Base-by-base conservation (phyloP, 2,797 vertebrate genomes). In the Tympanoctomys barrerae region DNA sequence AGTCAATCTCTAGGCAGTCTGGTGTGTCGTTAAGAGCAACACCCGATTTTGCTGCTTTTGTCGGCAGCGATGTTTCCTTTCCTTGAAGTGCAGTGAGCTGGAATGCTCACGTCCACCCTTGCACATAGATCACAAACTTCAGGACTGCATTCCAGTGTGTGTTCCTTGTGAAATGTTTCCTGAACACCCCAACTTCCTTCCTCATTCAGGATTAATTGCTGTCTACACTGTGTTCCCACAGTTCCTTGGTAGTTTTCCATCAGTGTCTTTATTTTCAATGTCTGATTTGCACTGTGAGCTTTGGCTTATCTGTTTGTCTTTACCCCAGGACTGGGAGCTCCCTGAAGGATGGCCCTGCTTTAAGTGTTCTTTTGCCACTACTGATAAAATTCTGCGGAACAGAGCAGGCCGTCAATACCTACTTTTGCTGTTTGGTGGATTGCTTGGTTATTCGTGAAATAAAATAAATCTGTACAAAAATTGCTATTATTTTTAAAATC, bases 401-500 rank as follows among this genome's bases (percentile, higher is more conserved):
- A 78, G 1, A 84, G 36, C 19, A 75, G 26, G 14, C 9, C 31
- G 7, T 87, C 12, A 46, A 36, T 36, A 87, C 26, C n/a, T 52
- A 18, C 64, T 33, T 64, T 93, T 89, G 42, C 61, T 89, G 7
- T 75, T 93, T 90, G 8, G 2, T 54, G 80, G 22, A 12, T 93
- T 87, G 21, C 22, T 82, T 46, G 18, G 28, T 79, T 96, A 54
- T 49, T 64, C 80, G 68, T 79, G 36, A 89, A 89, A 87, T 68
- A 68, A 78, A 86, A 71, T 92, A 66, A 82, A 87, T 4, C n/a
- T 54, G 0, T 19, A 81, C 52, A 81, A 78, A 80, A 31, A 78
- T 85, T 95, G 78, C 7, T 39, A 64, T 73, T 77, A 24, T 75
- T 59, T 84, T 84, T 36, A 39, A 94, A 94, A 62, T 75, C 14